Percentiles rank a stretch among this genome's conserved stretches.
Conservation (phyloP, 2,888 invertebrate genomes). For the Phyllotreta cruciferae region DNA sequence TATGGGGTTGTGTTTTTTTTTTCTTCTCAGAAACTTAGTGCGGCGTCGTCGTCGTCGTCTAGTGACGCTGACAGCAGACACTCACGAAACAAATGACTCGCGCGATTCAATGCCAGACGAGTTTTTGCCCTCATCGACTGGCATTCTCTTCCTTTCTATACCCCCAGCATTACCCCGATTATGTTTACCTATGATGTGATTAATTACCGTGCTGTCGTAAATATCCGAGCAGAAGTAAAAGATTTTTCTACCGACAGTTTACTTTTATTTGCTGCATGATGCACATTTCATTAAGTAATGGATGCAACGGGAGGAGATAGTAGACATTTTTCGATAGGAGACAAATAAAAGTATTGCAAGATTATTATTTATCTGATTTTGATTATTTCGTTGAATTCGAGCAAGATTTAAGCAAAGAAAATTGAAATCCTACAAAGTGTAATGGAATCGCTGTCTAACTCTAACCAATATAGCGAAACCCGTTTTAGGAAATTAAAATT, state of each 20-base stretch:
- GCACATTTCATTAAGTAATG: too few relatives aligned
- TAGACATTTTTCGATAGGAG: too few relatives aligned
- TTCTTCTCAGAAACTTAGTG: slow-evolving; percentile 10
- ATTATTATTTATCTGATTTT: too few relatives aligned
- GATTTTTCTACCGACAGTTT: too few relatives aligned
- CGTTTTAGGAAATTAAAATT: slow-evolving; percentile 20
- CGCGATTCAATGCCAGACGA: slow-evolving; percentile 44
- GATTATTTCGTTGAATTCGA: too few relatives aligned
- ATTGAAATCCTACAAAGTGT: too few relatives aligned
- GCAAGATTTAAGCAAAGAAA: too few relatives aligned
- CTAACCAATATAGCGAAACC: neutral
- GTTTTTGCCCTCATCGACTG: slow-evolving; percentile 36
- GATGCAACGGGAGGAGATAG: too few relatives aligned
- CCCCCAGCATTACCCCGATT: slow-evolving; percentile 5
- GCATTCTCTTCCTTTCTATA: slow-evolving; percentile 2
- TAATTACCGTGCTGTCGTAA: slow-evolving; percentile 16
- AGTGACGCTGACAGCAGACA: slow-evolving; percentile 51
- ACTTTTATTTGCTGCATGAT: too few relatives aligned
- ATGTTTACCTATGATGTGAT: slow-evolving; percentile 23
- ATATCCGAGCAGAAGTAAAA: neutral
- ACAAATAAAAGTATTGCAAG: too few relatives aligned
- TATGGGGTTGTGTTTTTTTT: slow-evolving; percentile 14
- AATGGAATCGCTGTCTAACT: neutral
- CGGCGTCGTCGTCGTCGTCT: slow-evolving; percentile 18
- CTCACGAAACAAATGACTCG: slow-evolving; percentile 55